These are phyloP conservation scores for Thryonomys swinderianus DNA, from an alignment of 2,113 vertebrate species.

Conservation along the genomic window DNA sequence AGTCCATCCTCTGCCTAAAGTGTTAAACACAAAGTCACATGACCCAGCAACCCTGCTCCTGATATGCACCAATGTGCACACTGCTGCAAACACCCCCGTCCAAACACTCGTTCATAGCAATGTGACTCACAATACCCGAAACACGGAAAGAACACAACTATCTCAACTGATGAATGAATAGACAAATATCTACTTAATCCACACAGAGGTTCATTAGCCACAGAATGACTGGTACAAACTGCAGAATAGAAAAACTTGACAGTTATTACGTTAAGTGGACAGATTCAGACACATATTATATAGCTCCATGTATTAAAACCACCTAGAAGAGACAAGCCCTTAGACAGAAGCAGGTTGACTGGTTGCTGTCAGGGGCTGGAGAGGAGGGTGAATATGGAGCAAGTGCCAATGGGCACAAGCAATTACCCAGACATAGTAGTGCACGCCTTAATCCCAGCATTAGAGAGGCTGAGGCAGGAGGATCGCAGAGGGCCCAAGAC, in stretches of 20 bases:
- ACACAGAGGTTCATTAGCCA: fast-evolving
- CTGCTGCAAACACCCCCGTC: fast-evolving
- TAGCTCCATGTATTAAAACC: no score
- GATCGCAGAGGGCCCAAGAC: not conserved
- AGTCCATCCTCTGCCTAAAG: not conserved
- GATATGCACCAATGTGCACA: not conserved
- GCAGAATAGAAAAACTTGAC: not conserved
- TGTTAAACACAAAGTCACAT: not conserved
- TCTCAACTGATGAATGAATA: fast-evolving
- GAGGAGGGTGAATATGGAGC: fast-evolving
- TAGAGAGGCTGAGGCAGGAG: not conserved
- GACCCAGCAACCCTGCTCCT: not conserved
- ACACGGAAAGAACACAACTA: not conserved
- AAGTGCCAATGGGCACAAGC: not conserved
- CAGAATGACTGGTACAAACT: not conserved
- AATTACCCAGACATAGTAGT: not conserved
- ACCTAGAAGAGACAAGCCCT: no score
- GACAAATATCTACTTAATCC: fast-evolving
- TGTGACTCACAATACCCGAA: not conserved
- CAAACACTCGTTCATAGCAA: no score
- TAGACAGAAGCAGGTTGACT: not conserved
- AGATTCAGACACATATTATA: fast-evolving
- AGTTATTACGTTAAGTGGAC: fast-evolving
- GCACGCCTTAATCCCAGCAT: not conserved
- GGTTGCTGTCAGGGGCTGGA: not conserved